A percentile compares a stretch with the other conserved stretches of the same genome.
Conservation (phyloP, 2,888 invertebrate genomes). For the Hermodice carunculata region DNA sequence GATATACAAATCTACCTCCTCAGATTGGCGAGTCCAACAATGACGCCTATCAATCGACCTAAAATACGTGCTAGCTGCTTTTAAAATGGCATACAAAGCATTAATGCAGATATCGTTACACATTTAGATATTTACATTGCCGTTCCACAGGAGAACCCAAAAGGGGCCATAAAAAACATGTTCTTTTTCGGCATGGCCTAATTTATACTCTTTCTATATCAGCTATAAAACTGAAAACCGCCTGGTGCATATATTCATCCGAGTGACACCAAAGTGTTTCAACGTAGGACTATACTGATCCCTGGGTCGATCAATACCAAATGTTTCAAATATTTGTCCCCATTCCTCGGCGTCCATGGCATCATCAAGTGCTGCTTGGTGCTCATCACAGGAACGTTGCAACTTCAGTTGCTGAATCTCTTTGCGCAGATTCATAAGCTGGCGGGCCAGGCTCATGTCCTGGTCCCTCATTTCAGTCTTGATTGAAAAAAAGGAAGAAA, state of each 20-base stretch:
- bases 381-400: conserved; percentile 55
- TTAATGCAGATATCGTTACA: too few relatives aligned
- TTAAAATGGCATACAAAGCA: too few relatives aligned
- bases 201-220: too few relatives aligned
- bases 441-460: conserved; percentile 56
- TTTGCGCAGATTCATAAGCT: conserved; percentile 54
- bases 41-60: too few relatives aligned
- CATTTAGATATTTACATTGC: too few relatives aligned
- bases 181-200: too few relatives aligned
- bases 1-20: too few relatives aligned
- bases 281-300: conserved; percentile 35
- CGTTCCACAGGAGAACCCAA: too few relatives aligned
- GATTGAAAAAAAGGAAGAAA: too few relatives aligned
- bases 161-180: too few relatives aligned
- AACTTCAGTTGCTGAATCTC: conserved; percentile 59
- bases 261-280: conserved; percentile 57
- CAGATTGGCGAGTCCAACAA: too few relatives aligned
- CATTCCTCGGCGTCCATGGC: conserved; percentile 10
- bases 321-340: not conserved
- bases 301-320: conserved; percentile 4
- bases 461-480: conserved; percentile 57
- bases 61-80: too few relatives aligned
- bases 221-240: conserved; percentile 54
- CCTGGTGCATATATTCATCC: conserved; percentile 56
- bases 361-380: conserved; percentile 59